phyloP scores from a whole-genome alignment of 1,140 invertebrate species.

The Amyelois transitella region DNA sequence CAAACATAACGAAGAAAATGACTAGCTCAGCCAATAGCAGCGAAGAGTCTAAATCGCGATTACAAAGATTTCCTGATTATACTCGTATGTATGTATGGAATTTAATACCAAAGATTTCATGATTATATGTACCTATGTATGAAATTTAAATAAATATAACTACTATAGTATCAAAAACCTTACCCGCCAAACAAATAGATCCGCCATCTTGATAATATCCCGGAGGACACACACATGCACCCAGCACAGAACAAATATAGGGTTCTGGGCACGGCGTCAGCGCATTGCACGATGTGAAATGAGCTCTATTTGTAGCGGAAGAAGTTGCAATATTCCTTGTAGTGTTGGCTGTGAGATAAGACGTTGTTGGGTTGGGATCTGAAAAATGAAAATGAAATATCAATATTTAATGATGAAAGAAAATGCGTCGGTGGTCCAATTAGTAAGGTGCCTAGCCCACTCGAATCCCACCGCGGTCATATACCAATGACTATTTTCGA shows the following conservation, averaged over 20 bases:
- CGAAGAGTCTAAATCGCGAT: too few relatives aligned
- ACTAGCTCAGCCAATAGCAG: too few relatives aligned
- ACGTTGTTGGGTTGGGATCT: not conserved
- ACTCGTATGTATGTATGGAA: too few relatives aligned
- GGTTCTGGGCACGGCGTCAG: constrained; percentile 16
- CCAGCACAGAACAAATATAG: constrained; percentile 27
- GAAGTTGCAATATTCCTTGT: constrained; percentile 5
- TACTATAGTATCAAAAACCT: constrained; percentile 8
- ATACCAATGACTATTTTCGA: too few relatives aligned
- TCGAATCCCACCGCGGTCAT: too few relatives aligned
- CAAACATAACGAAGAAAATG: too few relatives aligned
- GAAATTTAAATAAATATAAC: not conserved
- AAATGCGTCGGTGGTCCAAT: too few relatives aligned
- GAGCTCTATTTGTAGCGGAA: constrained; percentile 8
- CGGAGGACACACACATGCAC: constrained; percentile 41
- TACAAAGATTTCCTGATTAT: too few relatives aligned
- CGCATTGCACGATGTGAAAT: constrained; percentile 10
- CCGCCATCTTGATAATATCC: constrained; percentile 39
- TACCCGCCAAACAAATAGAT: constrained; percentile 45
- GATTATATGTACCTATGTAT: not conserved
- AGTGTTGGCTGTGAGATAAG: not conserved
- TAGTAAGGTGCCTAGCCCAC: too few relatives aligned
- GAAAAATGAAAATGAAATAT: not conserved
- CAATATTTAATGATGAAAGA: not conserved
- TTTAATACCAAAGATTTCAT: not conserved